Evolutionary conservation across 2,888 invertebrate species (phyloP), one percentile per base, ranked within the genome.

Genomic region (Trachelus iudaicus): DNA sequence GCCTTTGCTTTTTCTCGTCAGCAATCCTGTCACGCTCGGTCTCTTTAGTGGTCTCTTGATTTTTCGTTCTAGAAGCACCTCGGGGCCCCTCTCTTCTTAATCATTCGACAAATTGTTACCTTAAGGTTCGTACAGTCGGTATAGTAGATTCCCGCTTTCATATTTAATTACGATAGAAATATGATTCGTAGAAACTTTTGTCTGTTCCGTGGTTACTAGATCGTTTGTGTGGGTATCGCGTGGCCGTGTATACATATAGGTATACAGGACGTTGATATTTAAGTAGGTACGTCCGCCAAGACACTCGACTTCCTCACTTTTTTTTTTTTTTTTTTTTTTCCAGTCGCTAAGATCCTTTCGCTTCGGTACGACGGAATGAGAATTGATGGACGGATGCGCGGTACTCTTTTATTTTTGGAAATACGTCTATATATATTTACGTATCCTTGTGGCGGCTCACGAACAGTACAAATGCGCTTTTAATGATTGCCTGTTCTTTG

Each of bases 1-100:
- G 37, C 68, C 73, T 71, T 30, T 37, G 68, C 73, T 35, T 73
- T 79, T 74, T 35, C 34, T 34, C 15, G 9, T 23, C 34, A 73
- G 35, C 73, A 35, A 34, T 73, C 23, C 23, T 56, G 56, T 56
- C 56, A 56, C 56, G 56, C 56, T 23, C 56, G 23, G 23, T 56
- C 56, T 56, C 56, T 56, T 56, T 9, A 56, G 56, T 23, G 56
- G 9, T 56, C 56, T 56, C 56, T 56, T 56, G 56, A 56, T 56
- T 56, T 56, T 56, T 56, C 56, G 56, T 56, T 23, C 56, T 6
- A 1, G 4, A 15, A 40, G 4, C 15, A 4, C 15, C 15, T 40
- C 40, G 15, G 40, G 40, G 4, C 13, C 23, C 13, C 6, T 4
- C 40, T 23, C 9, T 9, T 56, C 56, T 56, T 56, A 56, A 56